Evolutionary conservation across 2,113 vertebrate genomes (phyloP), one percentile per base, ranked within the genome.

Genomic region (Carassius auratus): DNA sequence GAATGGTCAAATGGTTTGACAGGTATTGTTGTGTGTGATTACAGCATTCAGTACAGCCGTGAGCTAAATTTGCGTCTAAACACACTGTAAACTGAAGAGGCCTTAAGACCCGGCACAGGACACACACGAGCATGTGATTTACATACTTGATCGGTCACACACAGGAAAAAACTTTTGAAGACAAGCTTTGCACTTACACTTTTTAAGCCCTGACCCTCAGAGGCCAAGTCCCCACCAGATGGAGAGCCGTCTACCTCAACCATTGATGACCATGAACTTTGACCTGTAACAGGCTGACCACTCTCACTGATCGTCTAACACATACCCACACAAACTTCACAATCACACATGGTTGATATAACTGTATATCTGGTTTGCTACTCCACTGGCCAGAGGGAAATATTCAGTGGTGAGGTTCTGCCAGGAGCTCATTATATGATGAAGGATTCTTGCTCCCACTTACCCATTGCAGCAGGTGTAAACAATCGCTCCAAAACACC

Each of bases 201-300:
- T 66, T 82, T 86, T 86, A n/a, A 66, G 81, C 78, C 71, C 84
- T 83, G 81, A 83, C 85, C 83, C 80, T 80, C 68, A 30, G 64
- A 83, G 80, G 50, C 76, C 14, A 76, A 84, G 69, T 42, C 55
- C 83, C 36, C 19, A 85, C 79, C 90, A 88, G 90, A 89, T 89
- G 88, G 85, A 87, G 76, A 76, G 55, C 61, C 45, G 73, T 83
- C 84, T 57, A 81, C 66, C 76, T 76, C 64, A 68, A 33, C 30
- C 61, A 79, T 17, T 81, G 61, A 89, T 62, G 76, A 68, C 83
- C 42, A 30, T 84, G 50, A 84, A 87, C 85, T 83, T 81, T 89
- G 86, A 90, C 88, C 85, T 78, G 36, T 76, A 84, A 75, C 77
- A 86, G 85, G 26, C 66, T 84, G 86, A 87, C 84, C 88, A 86